Conservation (phyloP, 2,113 vertebrate genomes). For the Oncorhynchus nerka region DNA sequence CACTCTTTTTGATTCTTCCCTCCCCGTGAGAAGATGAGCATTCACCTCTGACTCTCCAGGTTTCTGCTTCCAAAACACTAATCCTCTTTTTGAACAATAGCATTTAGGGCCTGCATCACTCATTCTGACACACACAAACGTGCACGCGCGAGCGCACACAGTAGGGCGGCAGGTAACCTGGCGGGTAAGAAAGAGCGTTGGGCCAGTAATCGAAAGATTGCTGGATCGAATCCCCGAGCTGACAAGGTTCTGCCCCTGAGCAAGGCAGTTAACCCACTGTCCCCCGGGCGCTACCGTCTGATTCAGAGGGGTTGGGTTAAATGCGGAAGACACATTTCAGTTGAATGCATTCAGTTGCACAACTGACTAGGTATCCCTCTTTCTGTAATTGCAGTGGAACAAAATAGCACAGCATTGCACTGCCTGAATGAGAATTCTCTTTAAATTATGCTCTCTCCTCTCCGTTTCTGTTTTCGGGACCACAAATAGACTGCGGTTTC, state of each 20-base stretch:
- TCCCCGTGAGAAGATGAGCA: background rate
- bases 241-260: too few species aligned
- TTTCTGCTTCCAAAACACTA: background rate
- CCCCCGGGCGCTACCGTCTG: too few species aligned
- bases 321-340: too few species aligned
- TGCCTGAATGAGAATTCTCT: constrained; percentile 58
- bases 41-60: background rate
- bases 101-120: background rate
- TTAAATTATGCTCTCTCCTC: background rate
- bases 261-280: too few species aligned
- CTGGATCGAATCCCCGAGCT: too few species aligned
- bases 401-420: constrained; percentile 6
- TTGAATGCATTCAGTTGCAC: too few species aligned
- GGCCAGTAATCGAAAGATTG: too few species aligned
- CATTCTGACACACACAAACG: background rate
- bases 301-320: too few species aligned
- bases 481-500: too few species aligned
- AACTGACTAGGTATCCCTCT: too few species aligned
- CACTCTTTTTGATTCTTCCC: background rate
- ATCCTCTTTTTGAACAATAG: background rate
- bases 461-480: background rate
- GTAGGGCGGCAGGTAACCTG: too few species aligned
- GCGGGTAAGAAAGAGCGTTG: too few species aligned
- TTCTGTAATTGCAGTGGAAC: background rate
- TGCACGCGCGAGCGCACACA: constrained; percentile 13